A percentile compares a stretch with the other conserved stretches of the same genome.
These are phyloP conservation scores for Chrosomus eos DNA, from an alignment of 2,797 vertebrate genomes.

Conservation along the genomic window DNA sequence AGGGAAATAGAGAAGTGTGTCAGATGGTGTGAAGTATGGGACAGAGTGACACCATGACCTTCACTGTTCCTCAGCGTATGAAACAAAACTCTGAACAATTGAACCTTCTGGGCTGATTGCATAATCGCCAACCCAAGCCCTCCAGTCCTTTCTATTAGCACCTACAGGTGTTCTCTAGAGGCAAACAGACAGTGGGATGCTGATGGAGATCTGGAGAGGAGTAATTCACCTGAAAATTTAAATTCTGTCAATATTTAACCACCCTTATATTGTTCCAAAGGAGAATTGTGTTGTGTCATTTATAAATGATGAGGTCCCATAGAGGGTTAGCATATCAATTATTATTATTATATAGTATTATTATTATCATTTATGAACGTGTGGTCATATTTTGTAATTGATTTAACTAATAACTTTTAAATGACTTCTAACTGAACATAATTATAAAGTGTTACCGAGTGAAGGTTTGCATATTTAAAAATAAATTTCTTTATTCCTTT, in stretches of 20 bases:
- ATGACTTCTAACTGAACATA: too few relatives aligned
- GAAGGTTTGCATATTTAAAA: too few relatives aligned
- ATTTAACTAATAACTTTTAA: too few relatives aligned
- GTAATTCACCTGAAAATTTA: neutral
- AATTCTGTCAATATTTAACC: neutral
- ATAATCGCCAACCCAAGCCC: conserved; percentile 5
- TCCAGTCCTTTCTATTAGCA: neutral
- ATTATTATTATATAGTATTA: too few relatives aligned
- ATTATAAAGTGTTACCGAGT: too few relatives aligned
- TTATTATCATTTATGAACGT: too few relatives aligned
- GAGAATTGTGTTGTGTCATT: too few relatives aligned
- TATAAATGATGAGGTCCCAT: too few relatives aligned
- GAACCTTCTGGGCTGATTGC: conserved; percentile 2
- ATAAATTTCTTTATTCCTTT: too few relatives aligned
- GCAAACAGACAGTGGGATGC: neutral
- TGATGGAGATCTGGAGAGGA: neutral
- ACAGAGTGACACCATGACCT: conserved; percentile 50
- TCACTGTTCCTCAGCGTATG: conserved; percentile 34
- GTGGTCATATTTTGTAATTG: too few relatives aligned
- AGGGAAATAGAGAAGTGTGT: conserved; percentile 50
- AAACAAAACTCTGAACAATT: conserved; percentile 20
- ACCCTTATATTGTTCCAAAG: too few relatives aligned
- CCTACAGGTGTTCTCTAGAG: conserved; percentile 16
- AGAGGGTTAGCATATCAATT: too few relatives aligned
- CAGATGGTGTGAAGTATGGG: conserved; percentile 41